Base-by-base conservation (phyloP, 35 echinoderm and acorn worm species). In the Hemicentrotus pulcherrimus region DNA sequence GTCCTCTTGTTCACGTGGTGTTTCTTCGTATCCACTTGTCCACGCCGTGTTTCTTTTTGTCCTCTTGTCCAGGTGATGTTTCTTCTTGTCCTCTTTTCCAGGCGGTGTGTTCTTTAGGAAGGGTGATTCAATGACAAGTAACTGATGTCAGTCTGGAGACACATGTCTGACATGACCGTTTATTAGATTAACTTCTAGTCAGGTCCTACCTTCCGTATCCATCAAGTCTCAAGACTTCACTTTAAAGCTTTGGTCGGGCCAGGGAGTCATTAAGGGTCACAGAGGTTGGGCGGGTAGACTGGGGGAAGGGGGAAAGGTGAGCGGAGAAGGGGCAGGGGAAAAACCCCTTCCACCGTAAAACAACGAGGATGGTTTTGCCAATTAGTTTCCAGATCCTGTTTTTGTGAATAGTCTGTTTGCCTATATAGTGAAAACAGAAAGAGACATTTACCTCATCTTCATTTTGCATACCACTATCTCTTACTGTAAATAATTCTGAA, bases 261-360 rank as follows among this genome's bases (percentile, higher is more conserved):
- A 78, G 19, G 65, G 28, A 78, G 65, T 78, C 65, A 78, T 18
- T 6, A n/a, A 78, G 65, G 65, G 65, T 78, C 65, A 78, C 65
- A n/a, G 65, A 78, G 65, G 65, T 78, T 78, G 65, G 65, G 65
- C 65, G 65, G 65, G 65, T 78, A 78, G 65, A 78, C 65, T n/a
- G 65, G 19, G 65, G 22, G 65, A 78, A 78, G 24, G 65, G 65
- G 65, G 65, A 6, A 24, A 28, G 65, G 65, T n/a, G 7, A 28
- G 19, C 24, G 50, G 35, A 41, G 35, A 59, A 9, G 65, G 65
- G 65, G 65, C 7, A 22, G 65, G 65, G 65, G 65, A n/a, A 22
- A 78, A 8, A 30, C 65, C 65, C 65, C 65, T 78, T 78, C 19
- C 24, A n/a, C 28, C 65, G 19, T 78, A 78, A 78, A 28, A 78